Conservation (phyloP, 2,113 vertebrate genomes). For the Takifugu flavidus region DNA sequence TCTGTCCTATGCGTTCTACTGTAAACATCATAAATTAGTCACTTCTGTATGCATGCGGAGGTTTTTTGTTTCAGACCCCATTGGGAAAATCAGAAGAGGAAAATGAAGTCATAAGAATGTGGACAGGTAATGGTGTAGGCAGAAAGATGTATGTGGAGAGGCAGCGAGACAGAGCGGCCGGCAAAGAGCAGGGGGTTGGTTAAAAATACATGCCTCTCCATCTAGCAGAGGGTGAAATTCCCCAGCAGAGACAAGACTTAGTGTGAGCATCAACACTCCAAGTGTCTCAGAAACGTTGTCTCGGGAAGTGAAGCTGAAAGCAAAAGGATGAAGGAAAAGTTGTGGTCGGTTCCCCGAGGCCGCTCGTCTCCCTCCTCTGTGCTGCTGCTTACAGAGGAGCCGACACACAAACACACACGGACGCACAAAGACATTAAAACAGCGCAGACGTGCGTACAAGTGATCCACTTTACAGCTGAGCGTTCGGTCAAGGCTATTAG, state of each 20-base stretch:
- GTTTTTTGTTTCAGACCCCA: constrained; percentile 10
- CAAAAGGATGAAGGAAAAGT: neutral
- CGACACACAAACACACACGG: constrained; percentile 17
- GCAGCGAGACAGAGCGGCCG: constrained; percentile 10
- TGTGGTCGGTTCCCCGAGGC: constrained; percentile 17
- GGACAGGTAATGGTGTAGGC: constrained; percentile 5
- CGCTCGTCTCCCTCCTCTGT: constrained; percentile 5
- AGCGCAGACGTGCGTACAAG: constrained; percentile 36
- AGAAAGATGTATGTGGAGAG: constrained; percentile 20
- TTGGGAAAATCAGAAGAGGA: neutral
- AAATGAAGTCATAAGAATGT: neutral
- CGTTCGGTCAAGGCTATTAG: constrained; percentile 41
- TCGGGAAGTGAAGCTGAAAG: neutral
- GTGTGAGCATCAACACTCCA: constrained; percentile 13
- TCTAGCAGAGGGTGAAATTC: constrained; percentile 24
- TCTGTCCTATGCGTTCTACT: constrained; percentile 13
- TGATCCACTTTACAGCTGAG: constrained; percentile 27
- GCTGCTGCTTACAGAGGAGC: constrained; percentile 20
- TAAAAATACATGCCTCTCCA: constrained; percentile 56
- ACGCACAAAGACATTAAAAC: neutral
- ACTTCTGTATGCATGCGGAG: constrained; percentile 7
- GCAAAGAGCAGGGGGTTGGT: constrained; percentile 13
- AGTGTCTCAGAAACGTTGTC: constrained; percentile 1
- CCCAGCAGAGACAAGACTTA: constrained; percentile 21
- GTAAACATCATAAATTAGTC: constrained; percentile 22